Base-by-base conservation (phyloP, 2,797 vertebrate genomes). In the Myioborus melanocephalus region DNA sequence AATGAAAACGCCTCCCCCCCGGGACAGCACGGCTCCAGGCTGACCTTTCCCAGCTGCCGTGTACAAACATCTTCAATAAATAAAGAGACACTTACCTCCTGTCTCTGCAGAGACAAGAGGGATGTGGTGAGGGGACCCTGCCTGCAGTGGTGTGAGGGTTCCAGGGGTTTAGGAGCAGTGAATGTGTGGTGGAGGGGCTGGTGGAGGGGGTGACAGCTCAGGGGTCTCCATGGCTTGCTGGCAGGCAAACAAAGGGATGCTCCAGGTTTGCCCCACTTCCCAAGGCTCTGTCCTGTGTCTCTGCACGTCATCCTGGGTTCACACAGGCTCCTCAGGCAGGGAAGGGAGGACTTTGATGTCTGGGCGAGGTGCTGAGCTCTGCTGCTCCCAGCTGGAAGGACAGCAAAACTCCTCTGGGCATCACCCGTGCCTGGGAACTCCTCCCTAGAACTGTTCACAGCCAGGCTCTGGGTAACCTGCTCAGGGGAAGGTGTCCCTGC, bases 51-150 rank as follows among this genome's bases (percentile, higher is more conserved):
- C 12, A 22, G 87, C 82, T 96, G 90, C 94, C 9, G 10, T 53
- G 56, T 78, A 83, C 69, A 96, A 95, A 96, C 86, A 94, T 68
- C 92, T 95, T 94, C 78, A 95, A 89, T 90, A 95, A 95, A 91
- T 89, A 94, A 97, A 87, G 78, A 94, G 78, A 92, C 87, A 69
- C 49, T 92, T 94, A 79, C 59, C 73, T 93, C 55, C 80, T 12
- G 34, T 44, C 70, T 91, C 83, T 71, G 66, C 55, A 6, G 35
- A 55, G 46, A 15, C 1, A 9, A 55, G 49, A 77, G 30, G 32
- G 64, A 27, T 9, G 49, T 21, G 63, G 27, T 0, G 1, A 0
- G 3, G 27, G 32, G 63, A 59, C 27, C 52, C 24, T 41, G 56
- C 44, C 78, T 11, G 24, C 3, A 0, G 61, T 0, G 8, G 43